Evolutionary conservation across 64 coral and sea anemone genomes (phyloP).

Genomic region (Porites australiensis): DNA sequence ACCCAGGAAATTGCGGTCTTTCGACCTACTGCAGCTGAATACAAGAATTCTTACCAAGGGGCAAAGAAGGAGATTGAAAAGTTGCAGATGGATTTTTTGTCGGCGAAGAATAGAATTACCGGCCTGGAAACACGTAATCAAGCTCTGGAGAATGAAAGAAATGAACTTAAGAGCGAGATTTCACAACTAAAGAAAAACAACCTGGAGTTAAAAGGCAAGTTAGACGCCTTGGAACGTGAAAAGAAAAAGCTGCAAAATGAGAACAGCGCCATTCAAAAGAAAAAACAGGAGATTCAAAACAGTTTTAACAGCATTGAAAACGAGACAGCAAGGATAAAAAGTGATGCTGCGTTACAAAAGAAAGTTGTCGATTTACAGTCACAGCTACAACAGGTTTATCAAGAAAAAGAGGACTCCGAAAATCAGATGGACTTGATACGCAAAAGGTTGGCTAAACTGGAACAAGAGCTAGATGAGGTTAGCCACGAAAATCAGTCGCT

Average conservation of each 20-base stretch:
- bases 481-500: conserved; percentile 83
- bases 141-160: conserved; percentile 82
- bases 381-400: conserved; percentile 72
- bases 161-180: conserved; percentile 81
- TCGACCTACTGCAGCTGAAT: conserved; percentile 69
- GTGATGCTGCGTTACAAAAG: conserved; percentile 74
- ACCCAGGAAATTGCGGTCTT: conserved; percentile 76
- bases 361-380: conserved; percentile 86
- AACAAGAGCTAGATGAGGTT: conserved; percentile 68
- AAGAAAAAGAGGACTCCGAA: conserved; percentile 85
- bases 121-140: conserved; percentile 81
- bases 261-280: conserved; percentile 73
- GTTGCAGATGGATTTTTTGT: conserved; percentile 80
- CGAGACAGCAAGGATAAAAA: conserved; percentile 81
- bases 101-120: conserved; percentile 69
- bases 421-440: conserved; percentile 79
- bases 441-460: conserved; percentile 76
- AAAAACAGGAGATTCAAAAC: conserved; percentile 61
- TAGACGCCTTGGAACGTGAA: conserved; percentile 83
- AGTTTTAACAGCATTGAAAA: conserved; percentile 54
- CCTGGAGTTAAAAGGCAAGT: conserved; percentile 84
- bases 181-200: conserved; percentile 75
- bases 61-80: conserved; percentile 89
- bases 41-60: conserved; percentile 70
- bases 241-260: conserved; percentile 91